A percentile compares a stretch with the other conserved stretches of the same genome.
Conservation (phyloP, 2,797 vertebrate genomes). For the Galago senegalensis region DNA sequence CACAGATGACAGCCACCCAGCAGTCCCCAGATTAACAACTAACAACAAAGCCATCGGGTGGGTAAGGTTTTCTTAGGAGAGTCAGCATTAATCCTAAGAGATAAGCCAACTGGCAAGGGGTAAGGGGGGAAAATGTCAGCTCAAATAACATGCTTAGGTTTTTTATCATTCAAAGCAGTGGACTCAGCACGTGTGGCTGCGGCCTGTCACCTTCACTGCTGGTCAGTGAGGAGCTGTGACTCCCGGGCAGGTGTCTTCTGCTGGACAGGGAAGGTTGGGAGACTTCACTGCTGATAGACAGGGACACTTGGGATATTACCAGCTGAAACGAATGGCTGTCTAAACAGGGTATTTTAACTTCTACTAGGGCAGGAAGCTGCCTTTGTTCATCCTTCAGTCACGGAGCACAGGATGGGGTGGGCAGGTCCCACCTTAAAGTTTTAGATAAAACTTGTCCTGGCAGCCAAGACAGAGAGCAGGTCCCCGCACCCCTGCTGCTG, state of each 20-base stretch:
- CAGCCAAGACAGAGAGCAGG: accelerated
- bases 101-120: background rate
- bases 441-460: background rate
- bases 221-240: background rate
- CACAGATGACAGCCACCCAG: accelerated
- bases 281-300: no score
- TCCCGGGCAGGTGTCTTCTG: background rate
- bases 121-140: no score
- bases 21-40: background rate
- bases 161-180: background rate
- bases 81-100: background rate
- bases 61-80: background rate
- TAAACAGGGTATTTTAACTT: no score
- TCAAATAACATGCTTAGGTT: accelerated
- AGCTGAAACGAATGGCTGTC: accelerated
- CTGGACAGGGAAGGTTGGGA: background rate
- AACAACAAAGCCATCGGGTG: accelerated
- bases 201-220: accelerated
- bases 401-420: accelerated
- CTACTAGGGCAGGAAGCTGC: accelerated
- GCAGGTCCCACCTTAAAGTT: accelerated
- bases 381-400: no score
- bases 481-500: accelerated
- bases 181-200: background rate
- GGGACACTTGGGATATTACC: accelerated